Conservation (phyloP, 2,113 vertebrate genomes). For the Ceyx margarethae region DNA sequence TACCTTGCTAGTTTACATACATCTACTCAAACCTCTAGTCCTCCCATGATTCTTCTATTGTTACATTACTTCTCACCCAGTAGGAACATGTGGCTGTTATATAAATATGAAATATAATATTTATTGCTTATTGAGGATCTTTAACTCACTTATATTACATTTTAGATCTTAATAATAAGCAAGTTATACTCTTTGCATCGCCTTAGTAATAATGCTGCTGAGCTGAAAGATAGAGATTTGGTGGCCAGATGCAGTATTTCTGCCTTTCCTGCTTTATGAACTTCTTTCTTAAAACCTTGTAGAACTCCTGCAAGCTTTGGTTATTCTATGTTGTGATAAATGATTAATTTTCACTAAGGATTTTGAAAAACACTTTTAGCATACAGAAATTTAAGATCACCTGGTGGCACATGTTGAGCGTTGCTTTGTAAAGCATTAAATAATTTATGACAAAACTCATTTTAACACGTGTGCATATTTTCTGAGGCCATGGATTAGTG, state of each 20-base stretch:
- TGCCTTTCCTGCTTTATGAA: not conserved
- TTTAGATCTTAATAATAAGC: not conserved
- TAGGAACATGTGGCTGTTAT: not conserved
- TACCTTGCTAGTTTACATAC: not conserved
- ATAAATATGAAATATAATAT: not conserved
- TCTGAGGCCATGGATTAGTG: slow-evolving; percentile 49
- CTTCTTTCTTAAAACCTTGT: not conserved
- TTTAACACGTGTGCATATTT: slow-evolving; percentile 32
- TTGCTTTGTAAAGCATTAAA: slow-evolving; percentile 48
- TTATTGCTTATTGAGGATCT: not conserved
- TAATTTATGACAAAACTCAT: slow-evolving; percentile 46
- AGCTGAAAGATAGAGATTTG: not conserved
- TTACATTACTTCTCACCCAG: not conserved
- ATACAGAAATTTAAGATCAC: slow-evolving; percentile 26
- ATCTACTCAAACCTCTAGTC: not conserved
- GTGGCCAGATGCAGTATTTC: not conserved
- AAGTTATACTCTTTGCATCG: not conserved
- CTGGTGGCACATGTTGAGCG: not conserved
- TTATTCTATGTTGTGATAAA: slow-evolving; percentile 5
- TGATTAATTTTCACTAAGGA: slow-evolving; percentile 20
- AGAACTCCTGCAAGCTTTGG: not conserved
- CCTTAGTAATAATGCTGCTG: not conserved
- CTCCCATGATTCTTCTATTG: not conserved
- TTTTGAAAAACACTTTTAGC: slow-evolving; percentile 21
- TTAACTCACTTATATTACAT: not conserved